Base-by-base conservation (phyloP, 2,888 invertebrate species). In the Pegoplata infirma region DNA sequence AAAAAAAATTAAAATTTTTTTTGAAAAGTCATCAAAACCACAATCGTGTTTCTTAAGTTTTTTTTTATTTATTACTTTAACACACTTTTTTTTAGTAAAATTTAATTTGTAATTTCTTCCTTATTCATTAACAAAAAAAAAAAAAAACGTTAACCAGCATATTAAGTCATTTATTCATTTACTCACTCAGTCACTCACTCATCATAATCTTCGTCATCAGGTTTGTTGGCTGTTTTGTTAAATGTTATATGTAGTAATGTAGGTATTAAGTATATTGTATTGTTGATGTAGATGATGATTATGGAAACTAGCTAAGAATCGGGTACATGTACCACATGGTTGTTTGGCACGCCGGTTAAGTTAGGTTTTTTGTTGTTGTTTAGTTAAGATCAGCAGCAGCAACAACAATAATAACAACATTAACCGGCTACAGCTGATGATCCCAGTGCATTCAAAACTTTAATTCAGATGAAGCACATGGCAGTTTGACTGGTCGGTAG, bases 401-500 rank as follows among this genome's bases (percentile, higher is more conserved):
- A 67, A 21, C 55, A 47, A n/a, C 23, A 40, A 63, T 10, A 63
- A 51, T 32, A 63, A 68, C 47, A 66, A 59, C 53, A 51, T 16
- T 7, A 49, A 64, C 71, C 14, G n/a, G 6, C 44, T 49, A 80
- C 81, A 81, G 81, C 80, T 80, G 81, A 80, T 80, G 78, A 76
- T 71, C 56, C 32, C 63, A 75, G 79, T 79, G 79, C 79, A 75
- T 79, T 79, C 56, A 79, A 79, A 79, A 79, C 79, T 79, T 71
- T 75, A 79, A 63, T 73, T 67, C 67, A 58, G 55, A 47, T 63
- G 77, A 68, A 80, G 81, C 81, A 81, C 81, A 81, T 81, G 81
- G 74, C 80, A 59, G 81, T 81, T 81, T 81, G 81, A 81, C 81
- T 81, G 80, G 81, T 81, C 67, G 75, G 56, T 67, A 67, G 66